phyloP scores from a whole-genome alignment of 2,113 vertebrate species.

The Sprattus sprattus region DNA sequence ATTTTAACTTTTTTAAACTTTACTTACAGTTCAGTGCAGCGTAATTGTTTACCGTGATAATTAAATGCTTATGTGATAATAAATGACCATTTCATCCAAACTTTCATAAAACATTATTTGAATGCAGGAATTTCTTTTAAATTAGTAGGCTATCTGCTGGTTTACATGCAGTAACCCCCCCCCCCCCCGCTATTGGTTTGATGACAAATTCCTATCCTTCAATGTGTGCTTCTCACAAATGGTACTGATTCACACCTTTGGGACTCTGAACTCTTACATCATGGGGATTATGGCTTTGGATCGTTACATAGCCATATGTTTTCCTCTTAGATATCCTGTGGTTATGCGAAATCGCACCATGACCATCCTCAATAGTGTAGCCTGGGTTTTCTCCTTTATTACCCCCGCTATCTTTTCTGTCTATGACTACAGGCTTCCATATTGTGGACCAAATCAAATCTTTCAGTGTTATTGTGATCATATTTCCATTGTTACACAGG shows the following conservation, averaged over 20 bases:
- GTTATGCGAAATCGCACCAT: slow-evolving; percentile 48
- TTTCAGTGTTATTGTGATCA: slow-evolving; percentile 49
- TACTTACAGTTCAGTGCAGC: too few relatives aligned
- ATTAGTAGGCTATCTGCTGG: too few relatives aligned
- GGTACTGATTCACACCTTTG: slow-evolving; percentile 56
- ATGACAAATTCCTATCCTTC: slow-evolving; percentile 49
- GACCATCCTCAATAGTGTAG: slow-evolving; percentile 33
- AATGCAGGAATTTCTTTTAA: too few relatives aligned
- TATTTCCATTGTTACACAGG: slow-evolving; percentile 20
- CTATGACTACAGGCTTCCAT: slow-evolving; percentile 28
- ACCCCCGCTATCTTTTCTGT: slow-evolving; percentile 20
- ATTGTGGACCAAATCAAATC: slow-evolving; percentile 51
- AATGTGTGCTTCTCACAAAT: slow-evolving; percentile 52
- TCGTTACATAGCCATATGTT: slow-evolving; percentile 52
- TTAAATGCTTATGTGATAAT: too few relatives aligned
- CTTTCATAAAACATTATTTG: too few relatives aligned
- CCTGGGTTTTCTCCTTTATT: slow-evolving; percentile 46
- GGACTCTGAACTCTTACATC: slow-evolving; percentile 56
- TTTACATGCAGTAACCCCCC: too few relatives aligned
- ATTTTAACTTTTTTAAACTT: too few relatives aligned
- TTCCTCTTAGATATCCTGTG: slow-evolving; percentile 52
- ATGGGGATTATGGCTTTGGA: slow-evolving; percentile 56
- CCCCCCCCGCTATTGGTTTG: slow-evolving; percentile 56
- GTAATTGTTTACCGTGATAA: too few relatives aligned
- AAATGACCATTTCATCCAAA: too few relatives aligned